phyloP scores from a whole-genome alignment of 2,797 vertebrate genomes.

The Triplophysa bombifrons region DNA sequence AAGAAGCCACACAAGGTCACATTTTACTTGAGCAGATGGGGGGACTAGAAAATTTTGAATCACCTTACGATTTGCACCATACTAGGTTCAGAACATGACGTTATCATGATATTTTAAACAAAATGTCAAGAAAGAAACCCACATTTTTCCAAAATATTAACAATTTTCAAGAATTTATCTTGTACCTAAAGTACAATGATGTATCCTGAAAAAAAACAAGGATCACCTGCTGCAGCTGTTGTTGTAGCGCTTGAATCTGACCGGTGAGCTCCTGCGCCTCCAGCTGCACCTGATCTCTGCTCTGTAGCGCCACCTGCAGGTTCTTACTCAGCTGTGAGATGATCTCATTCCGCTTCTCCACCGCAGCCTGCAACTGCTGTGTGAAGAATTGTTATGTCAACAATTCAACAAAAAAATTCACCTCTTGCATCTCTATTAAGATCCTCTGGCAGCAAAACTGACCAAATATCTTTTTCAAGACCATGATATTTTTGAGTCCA shows the following conservation, averaged over 20 bases:
- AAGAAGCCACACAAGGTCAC: not conserved
- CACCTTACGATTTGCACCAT: too few species aligned
- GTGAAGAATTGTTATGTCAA: not conserved
- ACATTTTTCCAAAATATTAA: too few species aligned
- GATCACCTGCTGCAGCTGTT: slow-evolving; percentile 81
- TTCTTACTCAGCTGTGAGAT: slow-evolving; percentile 78
- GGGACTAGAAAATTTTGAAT: too few species aligned
- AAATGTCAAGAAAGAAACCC: too few species aligned
- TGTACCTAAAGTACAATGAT: too few species aligned
- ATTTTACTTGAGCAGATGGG: not conserved
- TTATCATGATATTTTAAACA: too few species aligned
- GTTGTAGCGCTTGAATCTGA: slow-evolving; percentile 80
- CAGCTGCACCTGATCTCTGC: slow-evolving; percentile 78
- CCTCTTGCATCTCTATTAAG: not conserved
- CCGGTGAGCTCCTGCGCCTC: slow-evolving; percentile 73
- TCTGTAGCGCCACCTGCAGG: slow-evolving; percentile 76
- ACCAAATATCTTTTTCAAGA: too few species aligned
- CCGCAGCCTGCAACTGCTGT: slow-evolving; percentile 77
- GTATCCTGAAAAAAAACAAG: too few species aligned
- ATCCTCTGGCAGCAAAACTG: not conserved
- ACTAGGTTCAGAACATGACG: too few species aligned
- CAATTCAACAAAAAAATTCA: not conserved
- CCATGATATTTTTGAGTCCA: too few species aligned
- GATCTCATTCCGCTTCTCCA: slow-evolving; percentile 82
- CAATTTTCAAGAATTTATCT: too few species aligned